These are phyloP conservation scores for Listronotus bonariensis DNA, from an alignment of 1,140 invertebrate species.

Conservation along the genomic window DNA sequence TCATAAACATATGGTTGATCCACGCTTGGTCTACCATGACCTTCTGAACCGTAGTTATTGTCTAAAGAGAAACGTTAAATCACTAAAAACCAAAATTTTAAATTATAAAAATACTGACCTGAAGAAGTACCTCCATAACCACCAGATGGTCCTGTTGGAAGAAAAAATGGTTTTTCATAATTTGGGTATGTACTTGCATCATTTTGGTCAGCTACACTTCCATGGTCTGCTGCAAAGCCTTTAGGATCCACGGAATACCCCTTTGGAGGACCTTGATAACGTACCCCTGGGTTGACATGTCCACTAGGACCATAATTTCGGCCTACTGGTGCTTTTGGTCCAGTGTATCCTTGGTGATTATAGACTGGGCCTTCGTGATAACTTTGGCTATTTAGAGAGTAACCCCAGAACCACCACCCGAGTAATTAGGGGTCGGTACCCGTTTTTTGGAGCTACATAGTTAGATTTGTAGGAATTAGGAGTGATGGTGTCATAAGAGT, in stretches of 20 bases:
- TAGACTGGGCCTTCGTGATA: too few relatives aligned
- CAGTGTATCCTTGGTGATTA: too few relatives aligned
- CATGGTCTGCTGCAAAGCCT: too few relatives aligned
- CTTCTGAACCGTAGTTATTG: slow-evolving; percentile 16
- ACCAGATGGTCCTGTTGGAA: slow-evolving; percentile 8
- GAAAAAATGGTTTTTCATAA: slow-evolving; percentile 7
- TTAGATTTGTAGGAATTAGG: too few relatives aligned
- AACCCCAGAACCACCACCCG: too few relatives aligned
- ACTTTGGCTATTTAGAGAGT: too few relatives aligned
- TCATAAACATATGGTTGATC: slow-evolving; percentile 33
- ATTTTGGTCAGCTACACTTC: too few relatives aligned
- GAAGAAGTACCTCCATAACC: slow-evolving; percentile 15
- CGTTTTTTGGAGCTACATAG: too few relatives aligned
- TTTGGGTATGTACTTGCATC: not conserved
- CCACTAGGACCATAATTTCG: not conserved
- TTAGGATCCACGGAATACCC: not conserved
- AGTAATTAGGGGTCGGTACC: too few relatives aligned
- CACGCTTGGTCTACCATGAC: slow-evolving; percentile 25
- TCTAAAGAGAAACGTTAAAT: not conserved
- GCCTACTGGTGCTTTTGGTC: too few relatives aligned
- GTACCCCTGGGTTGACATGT: too few relatives aligned
- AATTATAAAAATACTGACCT: slow-evolving; percentile 10
- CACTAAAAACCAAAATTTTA: slow-evolving; percentile 14
- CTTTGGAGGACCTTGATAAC: not conserved
- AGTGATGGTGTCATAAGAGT: too few relatives aligned